Evolutionary conservation across 1,140 invertebrate genomes (phyloP).

Genomic region (Zaprionus gabonicus): DNA sequence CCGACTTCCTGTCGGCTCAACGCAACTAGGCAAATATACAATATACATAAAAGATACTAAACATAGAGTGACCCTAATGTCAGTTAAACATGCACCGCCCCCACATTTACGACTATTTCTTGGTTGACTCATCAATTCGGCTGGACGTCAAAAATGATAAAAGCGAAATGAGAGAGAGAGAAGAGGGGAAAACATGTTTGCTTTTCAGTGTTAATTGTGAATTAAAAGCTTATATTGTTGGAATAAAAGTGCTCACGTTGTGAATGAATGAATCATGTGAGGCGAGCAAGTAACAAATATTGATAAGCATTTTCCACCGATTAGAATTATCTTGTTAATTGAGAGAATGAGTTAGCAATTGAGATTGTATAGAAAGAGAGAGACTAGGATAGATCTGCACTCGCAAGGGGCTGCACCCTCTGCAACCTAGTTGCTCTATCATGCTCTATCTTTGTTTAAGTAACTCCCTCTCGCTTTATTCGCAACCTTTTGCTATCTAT

Average conservation of each 20-base stretch:
- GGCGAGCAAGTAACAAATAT: conserved; percentile 10
- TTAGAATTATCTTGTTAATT: conserved; percentile 23
- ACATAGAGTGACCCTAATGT: conserved; percentile 61
- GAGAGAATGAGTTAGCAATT: neutral
- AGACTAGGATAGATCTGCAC: neutral
- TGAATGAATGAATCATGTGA: conserved; percentile 57
- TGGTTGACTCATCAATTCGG: conserved; percentile 65
- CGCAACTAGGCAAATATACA: conserved; percentile 15
- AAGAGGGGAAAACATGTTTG: conserved; percentile 49
- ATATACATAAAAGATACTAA: neutral
- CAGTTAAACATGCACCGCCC: conserved; percentile 65
- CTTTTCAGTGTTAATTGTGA: conserved; percentile 57
- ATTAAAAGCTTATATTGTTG: conserved; percentile 57
- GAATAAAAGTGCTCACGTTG: conserved; percentile 15
- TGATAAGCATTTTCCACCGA: conserved; percentile 41
- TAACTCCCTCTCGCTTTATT: neutral
- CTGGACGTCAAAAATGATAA: conserved; percentile 29
- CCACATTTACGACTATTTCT: conserved; percentile 39
- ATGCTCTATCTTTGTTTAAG: neutral
- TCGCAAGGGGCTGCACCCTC: neutral
- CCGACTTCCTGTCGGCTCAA: conserved; percentile 58
- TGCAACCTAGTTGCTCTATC: neutral
- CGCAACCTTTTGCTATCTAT: conserved; percentile 1
- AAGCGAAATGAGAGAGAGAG: neutral
- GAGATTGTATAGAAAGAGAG: neutral